Evolutionary conservation across 2,888 invertebrate genomes (phyloP).

Genomic region (Tetragonula carbonaria): DNA sequence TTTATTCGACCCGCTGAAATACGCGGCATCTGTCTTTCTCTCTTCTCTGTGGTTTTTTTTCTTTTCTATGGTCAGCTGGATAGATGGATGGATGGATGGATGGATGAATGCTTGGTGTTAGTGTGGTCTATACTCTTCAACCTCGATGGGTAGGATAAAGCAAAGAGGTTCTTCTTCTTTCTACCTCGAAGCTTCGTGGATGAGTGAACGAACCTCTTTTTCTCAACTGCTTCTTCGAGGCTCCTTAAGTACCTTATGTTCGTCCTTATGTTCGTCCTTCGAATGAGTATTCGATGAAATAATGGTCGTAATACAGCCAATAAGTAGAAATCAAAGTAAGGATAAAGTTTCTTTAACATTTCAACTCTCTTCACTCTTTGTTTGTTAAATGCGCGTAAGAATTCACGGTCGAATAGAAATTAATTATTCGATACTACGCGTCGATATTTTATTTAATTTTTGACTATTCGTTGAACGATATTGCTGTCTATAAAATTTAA

Average conservation of each 20-base stretch:
- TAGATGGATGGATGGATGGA: slow-evolving; percentile 36
- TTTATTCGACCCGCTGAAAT: slow-evolving; percentile 55
- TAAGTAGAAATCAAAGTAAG: too few relatives aligned
- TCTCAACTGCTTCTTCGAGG: background rate
- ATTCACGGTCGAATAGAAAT: too few relatives aligned
- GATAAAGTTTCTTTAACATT: too few relatives aligned
- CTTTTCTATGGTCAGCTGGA: slow-evolving; percentile 6
- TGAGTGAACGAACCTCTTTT: background rate
- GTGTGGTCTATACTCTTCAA: slow-evolving; percentile 35
- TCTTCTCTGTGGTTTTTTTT: background rate
- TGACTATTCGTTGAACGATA: background rate
- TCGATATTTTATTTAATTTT: too few relatives aligned
- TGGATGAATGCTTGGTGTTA: slow-evolving; percentile 31
- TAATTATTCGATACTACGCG: too few relatives aligned
- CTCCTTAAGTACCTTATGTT: background rate
- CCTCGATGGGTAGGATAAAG: slow-evolving; percentile 17
- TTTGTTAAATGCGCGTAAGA: too few relatives aligned
- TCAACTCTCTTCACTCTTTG: too few relatives aligned
- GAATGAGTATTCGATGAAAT: background rate
- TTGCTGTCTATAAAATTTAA: background rate
- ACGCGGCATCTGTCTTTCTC: background rate
- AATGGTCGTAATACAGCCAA: background rate
- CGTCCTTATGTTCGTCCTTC: background rate
- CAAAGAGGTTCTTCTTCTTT: background rate
- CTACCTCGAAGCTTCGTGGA: background rate